Base-by-base conservation (phyloP, 2,888 invertebrate genomes). In the Tanytarsus gracilentus region DNA sequence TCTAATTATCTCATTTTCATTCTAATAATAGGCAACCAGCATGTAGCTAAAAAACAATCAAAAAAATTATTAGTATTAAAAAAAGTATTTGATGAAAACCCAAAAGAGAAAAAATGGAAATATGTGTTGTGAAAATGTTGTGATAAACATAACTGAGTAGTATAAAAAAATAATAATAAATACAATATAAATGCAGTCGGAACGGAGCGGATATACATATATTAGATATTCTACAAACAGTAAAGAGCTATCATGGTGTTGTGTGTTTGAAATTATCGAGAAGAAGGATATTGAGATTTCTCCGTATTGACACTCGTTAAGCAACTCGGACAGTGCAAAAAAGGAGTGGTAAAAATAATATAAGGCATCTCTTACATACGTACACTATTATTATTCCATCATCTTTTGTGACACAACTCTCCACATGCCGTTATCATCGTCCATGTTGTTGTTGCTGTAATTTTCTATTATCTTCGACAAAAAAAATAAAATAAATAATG, bases 101-200 rank as follows among this genome's bases (percentile, higher is more conserved):
- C n/a, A n/a, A n/a, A n/a, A n/a, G n/a, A n/a, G n/a, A n/a, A n/a
- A n/a, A n/a, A n/a, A 44, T 23, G 44, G 23, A 44, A 33, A 44
- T 44, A 23, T 44, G 44, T 44, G 44, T 44, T 44, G 44, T 44
- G 44, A 44, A 23, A 23, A 44, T 44, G 44, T 44, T 18, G 23
- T 44, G 23, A 44, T 18, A 23, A 23, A 23, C 44, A 18, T 44
- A 44, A 23, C 23, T 44, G 21, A 11, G 18, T 23, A 44, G 44
- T 44, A n/a, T n/a, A n/a, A n/a, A n/a, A n/a, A n/a, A n/a, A n/a
- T n/a, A n/a, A n/a, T n/a, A n/a, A n/a, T n/a, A n/a, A n/a, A n/a
- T n/a, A n/a, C n/a, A n/a, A n/a, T n/a, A n/a, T n/a, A n/a, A n/a
- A n/a, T n/a, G n/a, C n/a, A n/a, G n/a, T n/a, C n/a, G n/a, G n/a